Base-by-base conservation (phyloP, 2,113 vertebrate genomes). In the Dipodomys merriami region DNA sequence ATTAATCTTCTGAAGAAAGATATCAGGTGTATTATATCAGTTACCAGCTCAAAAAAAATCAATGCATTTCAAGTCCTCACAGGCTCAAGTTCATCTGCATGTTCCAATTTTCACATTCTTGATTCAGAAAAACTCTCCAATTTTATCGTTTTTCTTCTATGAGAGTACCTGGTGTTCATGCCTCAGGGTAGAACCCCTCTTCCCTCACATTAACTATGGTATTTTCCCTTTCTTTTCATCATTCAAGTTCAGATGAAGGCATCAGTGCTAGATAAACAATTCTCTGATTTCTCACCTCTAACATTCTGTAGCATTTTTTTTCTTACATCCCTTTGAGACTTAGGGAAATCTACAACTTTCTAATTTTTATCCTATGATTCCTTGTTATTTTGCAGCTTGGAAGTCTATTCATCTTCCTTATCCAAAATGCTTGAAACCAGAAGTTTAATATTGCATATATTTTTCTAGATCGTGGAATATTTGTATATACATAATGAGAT, bases 311-410 rank as follows among this genome's bases (percentile, higher is more conserved):
- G 60, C 39, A 81, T 53, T 79, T 68, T 25, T n/a, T 81, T 81
- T 80, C 15, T 87, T 57, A 10, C 0, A 53, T 67, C 7, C 18
- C 27, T 64, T 91, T 23, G 9, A 67, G 49, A 73, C 25, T 53
- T 84, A 73, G n/a, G 92, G 81, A 88, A 64, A 85, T 89, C 49
- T 86, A 27, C 11, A 64, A 18, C 60, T 53, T 71, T 86, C 67
- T 35, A 13, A 44, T 39, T 20, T 30, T 2, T 62, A 33, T n/a
- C 13, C 19, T 29, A 20, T 15, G 25, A 13, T 79, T 76, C 76
- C 25, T 83, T 87, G n/a, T 91, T 16, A 60, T 30, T 33, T 1
- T 20, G 73, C 25, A 68, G 30, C 22, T 25, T 92, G 49, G 6
- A 33, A 74, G 30, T 72, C 44, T 69, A 5, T 92, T 90, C 20